Base-by-base conservation (phyloP, 2,797 vertebrate genomes). In the Megaceryle alcyon region DNA sequence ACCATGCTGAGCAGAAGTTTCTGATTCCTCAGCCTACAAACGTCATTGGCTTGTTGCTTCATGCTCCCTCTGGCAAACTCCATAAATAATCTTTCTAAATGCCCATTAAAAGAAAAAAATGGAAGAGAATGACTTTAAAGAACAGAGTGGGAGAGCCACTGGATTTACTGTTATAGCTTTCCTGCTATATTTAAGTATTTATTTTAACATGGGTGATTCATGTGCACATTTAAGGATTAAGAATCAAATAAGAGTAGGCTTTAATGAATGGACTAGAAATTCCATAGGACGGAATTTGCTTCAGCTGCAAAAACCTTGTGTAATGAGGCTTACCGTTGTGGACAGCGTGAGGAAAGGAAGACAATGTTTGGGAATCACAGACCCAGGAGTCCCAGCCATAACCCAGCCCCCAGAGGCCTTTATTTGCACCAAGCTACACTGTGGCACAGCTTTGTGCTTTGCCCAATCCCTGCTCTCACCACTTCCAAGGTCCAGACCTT, bases 181-280 rank as follows among this genome's bases (percentile, higher is more conserved):
- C 33, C 46, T 17, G 6, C 46, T 59, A 17, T 31, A 69, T n/a
- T 82, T 82, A 92, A 87, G 26, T 81, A 91, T 64, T 92, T 86
- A 75, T 88, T 93, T 88, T 70, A 86, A 66, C 33, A 63, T 3
- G 12, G 49, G 68, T 82, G 68, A 80, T 64, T 95, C 35, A 48
- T 28, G 19, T 46, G 46, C 18, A 1, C 65, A 73, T 77, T 92
- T 90, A 91, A 85, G 63, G 81, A 92, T 71, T 77, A 93, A 72
- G 61, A 94, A 81, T 43, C 28, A 88, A 92, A 75, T 41, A 82
- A 82, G 66, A 91, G 29, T 4, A 69, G 43, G 33, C 41, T 86
- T 18, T 78, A 88, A 88, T 23, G 15, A 83, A 72, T 19, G 60
- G 44, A 86, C 72, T 83, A 83, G 23, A 82, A 95, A 96, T 86